phyloP scores from a whole-genome alignment of 2,797 vertebrate species.

The Pangasius mekongensis region DNA sequence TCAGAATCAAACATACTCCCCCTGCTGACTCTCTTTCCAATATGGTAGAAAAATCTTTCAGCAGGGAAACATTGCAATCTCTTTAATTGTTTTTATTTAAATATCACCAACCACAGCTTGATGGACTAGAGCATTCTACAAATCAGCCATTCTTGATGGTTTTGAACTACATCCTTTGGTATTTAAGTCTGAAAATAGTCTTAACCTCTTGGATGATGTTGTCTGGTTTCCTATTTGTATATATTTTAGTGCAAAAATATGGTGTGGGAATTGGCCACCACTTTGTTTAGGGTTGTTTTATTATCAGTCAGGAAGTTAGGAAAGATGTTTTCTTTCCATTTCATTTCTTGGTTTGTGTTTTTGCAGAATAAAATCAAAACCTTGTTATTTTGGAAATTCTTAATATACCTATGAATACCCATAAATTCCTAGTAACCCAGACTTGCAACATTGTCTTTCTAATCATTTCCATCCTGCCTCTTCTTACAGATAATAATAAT shows the following conservation, averaged over 20 bases:
- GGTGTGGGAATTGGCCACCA: background rate
- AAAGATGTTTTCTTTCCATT: background rate
- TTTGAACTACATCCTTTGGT: background rate
- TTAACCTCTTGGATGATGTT: background rate
- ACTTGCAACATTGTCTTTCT: background rate
- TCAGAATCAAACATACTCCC: constrained; percentile 41
- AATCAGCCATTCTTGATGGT: background rate
- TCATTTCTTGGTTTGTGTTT: constrained; percentile 2
- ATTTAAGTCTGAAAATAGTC: background rate
- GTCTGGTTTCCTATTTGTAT: background rate
- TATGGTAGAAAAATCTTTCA: background rate
- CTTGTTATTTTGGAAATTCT: background rate
- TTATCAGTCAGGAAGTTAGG: background rate
- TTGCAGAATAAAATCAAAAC: background rate
- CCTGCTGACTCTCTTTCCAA: constrained; percentile 41
- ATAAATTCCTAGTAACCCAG: too few relatives aligned
- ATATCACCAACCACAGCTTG: background rate
- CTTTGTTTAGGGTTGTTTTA: constrained; percentile 5
- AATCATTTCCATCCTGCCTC: background rate
- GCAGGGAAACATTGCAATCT: background rate
- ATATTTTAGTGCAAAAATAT: background rate
- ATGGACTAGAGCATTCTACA: background rate
- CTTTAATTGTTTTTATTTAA: background rate
- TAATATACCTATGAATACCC: too few relatives aligned
- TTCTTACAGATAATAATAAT: background rate